Conservation (phyloP, 2,888 invertebrate species). For the Molanna angustata region DNA sequence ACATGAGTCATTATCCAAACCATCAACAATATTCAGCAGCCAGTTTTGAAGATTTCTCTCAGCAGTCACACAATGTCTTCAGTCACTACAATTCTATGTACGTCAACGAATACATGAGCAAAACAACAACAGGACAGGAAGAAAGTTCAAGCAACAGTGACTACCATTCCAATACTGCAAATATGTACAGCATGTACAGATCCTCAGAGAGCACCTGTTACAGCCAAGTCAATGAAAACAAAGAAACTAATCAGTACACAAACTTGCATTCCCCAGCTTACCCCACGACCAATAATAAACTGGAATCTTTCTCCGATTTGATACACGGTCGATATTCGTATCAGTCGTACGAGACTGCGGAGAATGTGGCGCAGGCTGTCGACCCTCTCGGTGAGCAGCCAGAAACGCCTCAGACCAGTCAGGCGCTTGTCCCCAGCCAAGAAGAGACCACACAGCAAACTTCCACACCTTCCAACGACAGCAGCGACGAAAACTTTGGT, state of each 20-base stretch:
- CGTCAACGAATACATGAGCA: slow-evolving; percentile 42
- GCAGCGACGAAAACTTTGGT: slow-evolving; percentile 73
- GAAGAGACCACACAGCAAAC: slow-evolving; percentile 14
- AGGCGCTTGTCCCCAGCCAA: neutral
- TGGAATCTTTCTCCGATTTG: slow-evolving; percentile 67
- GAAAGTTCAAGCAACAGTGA: slow-evolving; percentile 34
- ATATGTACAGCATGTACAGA: slow-evolving; percentile 43
- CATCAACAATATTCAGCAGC: slow-evolving; percentile 54
- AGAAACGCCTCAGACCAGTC: slow-evolving; percentile 35
- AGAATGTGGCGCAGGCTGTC: slow-evolving; percentile 36
- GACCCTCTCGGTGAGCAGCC: slow-evolving; percentile 29
- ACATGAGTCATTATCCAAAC: slow-evolving; percentile 43
- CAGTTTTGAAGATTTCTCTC: slow-evolving; percentile 55
- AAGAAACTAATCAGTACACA: slow-evolving; percentile 58
- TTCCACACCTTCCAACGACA: slow-evolving; percentile 36
- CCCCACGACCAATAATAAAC: slow-evolving; percentile 58
- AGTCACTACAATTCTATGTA: slow-evolving; percentile 54
- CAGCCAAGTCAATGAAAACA: slow-evolving; percentile 50
- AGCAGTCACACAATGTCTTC: slow-evolving; percentile 52
- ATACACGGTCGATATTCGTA: slow-evolving; percentile 57
- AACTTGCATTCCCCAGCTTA: slow-evolving; percentile 64
- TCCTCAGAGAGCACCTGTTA: slow-evolving; percentile 41
- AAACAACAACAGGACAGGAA: slow-evolving; percentile 41
- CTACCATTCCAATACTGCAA: slow-evolving; percentile 38
- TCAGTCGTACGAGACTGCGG: slow-evolving; percentile 51